Base-by-base conservation (phyloP, 1,140 invertebrate genomes). In the Trachymyrmex cornetzi region DNA sequence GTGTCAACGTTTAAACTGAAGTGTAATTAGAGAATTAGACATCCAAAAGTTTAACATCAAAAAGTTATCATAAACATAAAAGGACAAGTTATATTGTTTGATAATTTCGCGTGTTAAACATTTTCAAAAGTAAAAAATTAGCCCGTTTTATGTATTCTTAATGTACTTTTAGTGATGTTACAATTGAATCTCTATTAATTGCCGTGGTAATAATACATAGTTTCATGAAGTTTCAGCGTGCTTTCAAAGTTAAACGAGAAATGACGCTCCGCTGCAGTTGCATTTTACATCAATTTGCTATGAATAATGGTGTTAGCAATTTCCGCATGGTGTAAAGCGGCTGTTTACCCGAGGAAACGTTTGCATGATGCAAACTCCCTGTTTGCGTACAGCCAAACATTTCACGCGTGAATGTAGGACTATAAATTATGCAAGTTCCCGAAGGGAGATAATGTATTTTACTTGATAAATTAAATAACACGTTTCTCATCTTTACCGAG, bases 261-360 rank as follows among this genome's bases (percentile, higher is more conserved):
- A 84, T 84, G 80, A 84, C 80, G 80, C 72, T 75, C 44, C 71
- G 24, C 69, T 61, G 71, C 80, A 75, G 80, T 84, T 84, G 80
- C 55, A 84, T 84, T 84, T 84, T 84, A 75, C 80, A 84, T 84
- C 69, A 84, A 84, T 84, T 84, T 84, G 80, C 80, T 75, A 84
- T 84, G 80, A 84, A 84, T 84, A 84, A 84, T 84, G 80, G 71
- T 50, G 80, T 84, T 84, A 75, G 80, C 57, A 84, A 84, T 84
- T 84, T 84, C 69, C 80, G 80, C 67, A 61, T 84, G 38, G 67
- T 75, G 80, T 84, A 84, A 84, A 84, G 80, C 80, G 69, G 57
- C 80, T 84, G 80, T 84, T 84, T 84, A 84, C 69, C 55, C 80
- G 80, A 84, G 80, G 80, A 84, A 84, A 84, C 80, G 80, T 84